These are phyloP conservation scores for Zaprionus lachaisei DNA, from an alignment of 1,140 invertebrate genomes.

Conservation along the genomic window DNA sequence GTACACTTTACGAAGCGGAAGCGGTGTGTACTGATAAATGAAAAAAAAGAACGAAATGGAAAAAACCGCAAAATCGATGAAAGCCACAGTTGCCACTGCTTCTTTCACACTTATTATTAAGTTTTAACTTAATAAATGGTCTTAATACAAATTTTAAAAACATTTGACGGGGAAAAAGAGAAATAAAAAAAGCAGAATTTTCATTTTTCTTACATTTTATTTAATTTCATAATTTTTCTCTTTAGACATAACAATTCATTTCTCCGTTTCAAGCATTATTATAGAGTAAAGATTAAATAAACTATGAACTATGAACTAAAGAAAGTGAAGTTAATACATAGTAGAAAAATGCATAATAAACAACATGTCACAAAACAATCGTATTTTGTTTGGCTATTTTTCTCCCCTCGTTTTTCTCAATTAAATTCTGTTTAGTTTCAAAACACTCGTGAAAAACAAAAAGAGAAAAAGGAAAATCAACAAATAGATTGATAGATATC, in stretches of 20 bases:
- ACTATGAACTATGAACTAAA: constrained; percentile 71
- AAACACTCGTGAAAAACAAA: constrained; percentile 22
- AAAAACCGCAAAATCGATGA: no score
- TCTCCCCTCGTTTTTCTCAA: constrained; percentile 29
- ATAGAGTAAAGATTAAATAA: constrained; percentile 79
- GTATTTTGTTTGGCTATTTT: constrained; percentile 16
- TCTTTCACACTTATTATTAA: no score
- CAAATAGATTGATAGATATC: constrained; percentile 27
- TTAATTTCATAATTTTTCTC: constrained; percentile 77
- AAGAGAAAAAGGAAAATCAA: constrained; percentile 13
- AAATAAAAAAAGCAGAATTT: not conserved
- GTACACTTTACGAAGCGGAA: no score
- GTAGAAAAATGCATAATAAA: constrained; percentile 79
- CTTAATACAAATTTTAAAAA: no score
- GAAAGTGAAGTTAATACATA: constrained; percentile 73
- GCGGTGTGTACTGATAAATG: no score
- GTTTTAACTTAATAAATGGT: no score
- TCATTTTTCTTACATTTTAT: constrained; percentile 76
- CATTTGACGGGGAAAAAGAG: not conserved
- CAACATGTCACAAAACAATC: constrained; percentile 78
- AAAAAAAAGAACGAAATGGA: no score
- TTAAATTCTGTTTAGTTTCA: not conserved
- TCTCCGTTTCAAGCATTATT: constrained; percentile 77
- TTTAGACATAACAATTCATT: constrained; percentile 82
- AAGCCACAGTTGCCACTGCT: no score